Base-by-base conservation (phyloP, 1,140 invertebrate genomes). In the Vanessa atalanta region DNA sequence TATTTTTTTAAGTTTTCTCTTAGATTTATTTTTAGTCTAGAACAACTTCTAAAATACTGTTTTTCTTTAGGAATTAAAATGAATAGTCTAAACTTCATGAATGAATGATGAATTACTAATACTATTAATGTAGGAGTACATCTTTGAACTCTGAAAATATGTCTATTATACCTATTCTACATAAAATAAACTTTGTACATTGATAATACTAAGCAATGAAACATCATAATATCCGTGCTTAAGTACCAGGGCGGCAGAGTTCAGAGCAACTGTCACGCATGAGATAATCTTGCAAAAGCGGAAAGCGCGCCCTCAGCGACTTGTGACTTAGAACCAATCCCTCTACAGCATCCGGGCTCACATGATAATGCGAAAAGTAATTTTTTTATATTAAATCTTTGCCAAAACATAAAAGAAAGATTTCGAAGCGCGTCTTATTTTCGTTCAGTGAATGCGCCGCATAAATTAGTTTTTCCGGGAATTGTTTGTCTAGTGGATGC, bases 301-400 rank as follows among this genome's bases (percentile, higher is more conserved):
- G 77, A 82, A 84, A 83, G 79, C 80, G 83, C 76, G 76, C 85
- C 82, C 88, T 85, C 81, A 80, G 20, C 57, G 57, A 61, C 57
- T 61, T 61, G 57, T 61, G 57, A 61, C 57, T 61, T 61, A 77
- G 80, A 85, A 82, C 78, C 80, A 79, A 86, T 84, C 81, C 80
- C 82, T 67, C 66, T 68, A 61, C 80, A 51, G 77, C 74, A 76
- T 79, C 83, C 80, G 86, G 76, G 85, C 87, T 85, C 84, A 86
- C 86, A 92, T 85, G 88, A 87, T 91, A 89, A 91, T 88, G 82
- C 77, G 77, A 82, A 89, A 91, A 86, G 87, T 91, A 91, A 91
- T 92, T 92, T 91, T 69, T 79, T 88, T 90, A 89, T 90, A 92
- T 92, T 92, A 92, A 92, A 90, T 88, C 87, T 88, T 85, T 88